Conservation (phyloP, 2,113 vertebrate species). For the Sprattus sprattus region DNA sequence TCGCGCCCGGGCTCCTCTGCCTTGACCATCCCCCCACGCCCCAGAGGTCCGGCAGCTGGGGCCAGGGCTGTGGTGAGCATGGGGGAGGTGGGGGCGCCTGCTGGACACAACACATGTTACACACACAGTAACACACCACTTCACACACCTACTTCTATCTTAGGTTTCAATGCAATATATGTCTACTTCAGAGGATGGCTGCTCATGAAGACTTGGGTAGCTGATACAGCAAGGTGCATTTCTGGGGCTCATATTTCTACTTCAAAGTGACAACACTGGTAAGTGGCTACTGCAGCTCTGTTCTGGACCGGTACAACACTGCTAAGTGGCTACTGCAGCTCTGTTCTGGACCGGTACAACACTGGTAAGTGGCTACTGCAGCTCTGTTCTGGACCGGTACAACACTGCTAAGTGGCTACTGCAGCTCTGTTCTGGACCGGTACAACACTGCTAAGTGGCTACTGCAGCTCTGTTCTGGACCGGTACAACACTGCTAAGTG, state of each 20-base stretch:
- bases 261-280: not conserved
- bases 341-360: not conserved
- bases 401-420: not conserved
- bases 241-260: not conserved
- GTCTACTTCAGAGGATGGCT: not conserved
- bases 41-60: conserved; percentile 78
- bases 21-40: conserved; percentile 86
- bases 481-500: not conserved
- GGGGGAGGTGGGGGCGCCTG: conserved; percentile 90
- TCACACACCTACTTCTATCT: not conserved
- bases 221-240: not conserved
- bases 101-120: conserved; percentile 76
- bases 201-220: not conserved
- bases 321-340: too few species aligned
- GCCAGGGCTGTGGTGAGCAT: conserved; percentile 86
- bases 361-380: not conserved
- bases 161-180: not conserved
- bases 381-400: not conserved
- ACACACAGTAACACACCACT: not conserved
- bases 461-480: not conserved
- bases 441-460: not conserved
- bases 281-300: not conserved
- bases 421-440: not conserved
- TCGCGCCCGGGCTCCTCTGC: conserved; percentile 83
- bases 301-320: not conserved